phyloP scores from a whole-genome alignment of 2,888 invertebrate species.

The Rotaria sp. region DNA sequence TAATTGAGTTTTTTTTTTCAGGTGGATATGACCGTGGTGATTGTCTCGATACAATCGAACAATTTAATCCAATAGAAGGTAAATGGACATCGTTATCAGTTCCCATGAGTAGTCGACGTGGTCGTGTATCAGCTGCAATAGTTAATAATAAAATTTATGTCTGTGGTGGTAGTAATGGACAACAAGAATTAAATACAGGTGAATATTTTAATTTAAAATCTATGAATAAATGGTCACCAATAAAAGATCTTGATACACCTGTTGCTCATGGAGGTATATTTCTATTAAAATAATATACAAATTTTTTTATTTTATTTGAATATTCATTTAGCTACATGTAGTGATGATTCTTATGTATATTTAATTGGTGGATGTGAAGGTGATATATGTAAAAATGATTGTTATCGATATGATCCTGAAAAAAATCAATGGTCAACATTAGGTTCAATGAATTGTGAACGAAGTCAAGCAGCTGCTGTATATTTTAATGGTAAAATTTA shows the following conservation, averaged over 20 bases:
- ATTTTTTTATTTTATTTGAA: too few species aligned
- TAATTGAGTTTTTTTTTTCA: constrained; percentile 45
- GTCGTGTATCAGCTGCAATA: constrained; percentile 64
- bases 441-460: constrained; percentile 65
- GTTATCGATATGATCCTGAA: constrained; percentile 66
- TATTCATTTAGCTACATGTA: constrained; percentile 60
- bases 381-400: constrained; percentile 65
- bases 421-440: constrained; percentile 65
- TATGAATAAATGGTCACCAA: constrained; percentile 57
- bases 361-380: constrained; percentile 77
- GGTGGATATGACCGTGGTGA: constrained; percentile 77
- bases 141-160: constrained; percentile 66
- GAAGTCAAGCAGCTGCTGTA: constrained; percentile 43
- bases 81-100: constrained; percentile 65
- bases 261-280: constrained; percentile 66
- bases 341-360: constrained; percentile 70
- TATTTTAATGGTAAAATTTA: constrained; percentile 64
- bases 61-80: constrained; percentile 67
- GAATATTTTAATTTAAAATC: constrained; percentile 61
- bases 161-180: constrained; percentile 75
- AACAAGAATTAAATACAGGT: constrained; percentile 68
- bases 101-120: constrained; percentile 68
- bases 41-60: constrained; percentile 69
- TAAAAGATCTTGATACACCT: constrained; percentile 62
- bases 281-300: constrained; percentile 39